Conservation (phyloP, 1,140 invertebrate genomes). For the Drosophila repletoides region DNA sequence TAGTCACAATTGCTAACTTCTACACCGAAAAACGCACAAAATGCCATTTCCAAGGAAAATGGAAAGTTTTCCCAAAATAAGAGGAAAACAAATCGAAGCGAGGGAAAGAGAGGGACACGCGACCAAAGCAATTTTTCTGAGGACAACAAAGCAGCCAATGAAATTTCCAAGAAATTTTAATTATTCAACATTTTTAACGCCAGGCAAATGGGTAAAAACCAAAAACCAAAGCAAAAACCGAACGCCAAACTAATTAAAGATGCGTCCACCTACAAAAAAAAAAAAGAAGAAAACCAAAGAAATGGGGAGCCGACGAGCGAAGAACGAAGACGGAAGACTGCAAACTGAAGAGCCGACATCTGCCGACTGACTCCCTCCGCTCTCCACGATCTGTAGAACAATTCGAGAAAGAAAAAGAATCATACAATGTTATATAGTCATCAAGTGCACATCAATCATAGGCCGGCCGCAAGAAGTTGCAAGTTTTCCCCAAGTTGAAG, state of each 20-base stretch:
- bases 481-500: constrained; percentile 9
- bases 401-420: constrained; percentile 66
- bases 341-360: constrained; percentile 11
- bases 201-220: constrained; percentile 59
- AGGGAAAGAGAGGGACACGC: constrained; percentile 41
- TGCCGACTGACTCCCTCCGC: background rate
- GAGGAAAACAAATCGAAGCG: constrained; percentile 1
- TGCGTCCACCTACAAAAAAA: constrained; percentile 70
- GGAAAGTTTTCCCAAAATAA: constrained; percentile 25
- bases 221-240: constrained; percentile 20
- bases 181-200: constrained; percentile 81
- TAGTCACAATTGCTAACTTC: constrained; percentile 61
- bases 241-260: constrained; percentile 73
- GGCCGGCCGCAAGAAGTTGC: constrained; percentile 63
- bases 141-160: constrained; percentile 52
- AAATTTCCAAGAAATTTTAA: constrained; percentile 77
- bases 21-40: constrained; percentile 36
- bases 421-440: constrained; percentile 80
- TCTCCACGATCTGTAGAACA: constrained; percentile 7
- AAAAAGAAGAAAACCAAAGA: background rate
- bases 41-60: constrained; percentile 44
- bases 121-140: constrained; percentile 55
- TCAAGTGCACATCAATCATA: constrained; percentile 79
- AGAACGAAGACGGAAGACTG: constrained; percentile 6
- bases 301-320: background rate